phyloP scores from a whole-genome alignment of 2,797 vertebrate genomes.

The Argentina silus region DNA sequence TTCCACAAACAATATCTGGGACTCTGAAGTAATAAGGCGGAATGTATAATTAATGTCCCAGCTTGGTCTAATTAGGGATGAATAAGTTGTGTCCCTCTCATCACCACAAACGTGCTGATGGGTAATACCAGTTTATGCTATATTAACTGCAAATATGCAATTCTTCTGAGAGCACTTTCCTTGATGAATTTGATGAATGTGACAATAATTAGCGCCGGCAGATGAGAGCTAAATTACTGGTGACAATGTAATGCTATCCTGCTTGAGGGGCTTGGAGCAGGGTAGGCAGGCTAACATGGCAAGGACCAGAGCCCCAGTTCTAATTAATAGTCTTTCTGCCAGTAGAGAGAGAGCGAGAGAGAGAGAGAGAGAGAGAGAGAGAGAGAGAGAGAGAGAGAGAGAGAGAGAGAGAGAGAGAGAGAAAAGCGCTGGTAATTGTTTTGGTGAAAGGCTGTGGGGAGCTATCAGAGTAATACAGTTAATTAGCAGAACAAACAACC shows the following conservation, averaged over 20 bases:
- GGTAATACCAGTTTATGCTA: slow-evolving; percentile 99
- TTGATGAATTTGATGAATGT: slow-evolving; percentile 99
- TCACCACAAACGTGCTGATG: slow-evolving; percentile 91
- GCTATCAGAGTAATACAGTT: slow-evolving; percentile 99
- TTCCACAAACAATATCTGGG: slow-evolving; percentile 96
- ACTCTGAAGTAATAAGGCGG: slow-evolving; percentile 97
- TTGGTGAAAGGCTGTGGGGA: slow-evolving; percentile 98
- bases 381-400: slow-evolving; percentile 49
- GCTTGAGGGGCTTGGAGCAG: slow-evolving; percentile 60
- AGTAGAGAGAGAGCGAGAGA: slow-evolving; percentile 64
- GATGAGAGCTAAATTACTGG: slow-evolving; percentile 99
- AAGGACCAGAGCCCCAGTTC: slow-evolving; percentile 80
- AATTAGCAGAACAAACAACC: slow-evolving; percentile 99
- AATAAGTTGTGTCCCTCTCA: slow-evolving; percentile 98
- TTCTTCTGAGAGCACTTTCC: slow-evolving; percentile 97
- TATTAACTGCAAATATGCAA: slow-evolving; percentile 99
- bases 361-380: slow-evolving; percentile 30
- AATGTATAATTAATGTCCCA: slow-evolving; percentile 99
- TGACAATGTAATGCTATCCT: slow-evolving; percentile 96
- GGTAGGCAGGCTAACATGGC: slow-evolving; percentile 44
- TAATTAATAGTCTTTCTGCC: slow-evolving; percentile 89
- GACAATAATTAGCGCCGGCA: slow-evolving; percentile 99
- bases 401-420: slow-evolving; percentile 37
- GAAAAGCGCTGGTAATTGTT: slow-evolving; percentile 93
- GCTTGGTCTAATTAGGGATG: slow-evolving; percentile 99